Percentiles rank a stretch among this genome's conserved stretches.
phyloP scores from a whole-genome alignment of 2,888 invertebrate species.

The Pocota personata region DNA sequence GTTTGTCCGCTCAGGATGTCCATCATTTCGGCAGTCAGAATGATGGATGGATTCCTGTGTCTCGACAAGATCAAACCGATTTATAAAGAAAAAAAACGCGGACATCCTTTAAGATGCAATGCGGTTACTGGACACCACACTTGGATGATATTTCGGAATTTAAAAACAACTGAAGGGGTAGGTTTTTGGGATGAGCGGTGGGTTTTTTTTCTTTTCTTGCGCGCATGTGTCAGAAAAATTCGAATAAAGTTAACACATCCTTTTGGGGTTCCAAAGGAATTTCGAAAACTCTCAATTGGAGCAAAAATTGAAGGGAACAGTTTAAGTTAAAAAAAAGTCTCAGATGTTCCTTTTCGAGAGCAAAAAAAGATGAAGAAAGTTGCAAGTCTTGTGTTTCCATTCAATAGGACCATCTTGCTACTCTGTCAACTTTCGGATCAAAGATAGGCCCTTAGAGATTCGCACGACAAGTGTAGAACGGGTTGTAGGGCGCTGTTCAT shows the following conservation, averaged over 20 bases:
- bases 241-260: constrained; percentile 63
- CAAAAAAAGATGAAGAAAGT: no score
- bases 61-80: constrained; percentile 13
- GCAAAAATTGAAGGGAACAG: not conserved
- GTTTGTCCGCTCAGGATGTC: constrained; percentile 36
- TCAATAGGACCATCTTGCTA: no score
- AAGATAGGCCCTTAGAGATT: no score
- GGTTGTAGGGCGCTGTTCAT: no score
- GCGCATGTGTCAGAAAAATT: constrained; percentile 57
- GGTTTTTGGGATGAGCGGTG: not conserved
- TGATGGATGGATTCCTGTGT: constrained; percentile 64
- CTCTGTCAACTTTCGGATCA: no score
- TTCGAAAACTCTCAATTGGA: constrained; percentile 5
- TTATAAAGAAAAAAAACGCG: not conserved
- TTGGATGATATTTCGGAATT: constrained; percentile 62
- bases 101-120: not conserved
- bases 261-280: constrained; percentile 6
- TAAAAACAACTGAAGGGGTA: constrained; percentile 47
- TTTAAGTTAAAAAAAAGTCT: no score
- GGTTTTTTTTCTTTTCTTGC: not conserved
- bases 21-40: constrained; percentile 56
- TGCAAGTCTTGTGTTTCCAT: no score
- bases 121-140: constrained; percentile 14
- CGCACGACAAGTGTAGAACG: no score
- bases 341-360: no score